Evolutionary conservation across 1,140 invertebrate genomes (phyloP), one percentile per base, ranked within the genome.

Genomic region (Mamestra configurata): DNA sequence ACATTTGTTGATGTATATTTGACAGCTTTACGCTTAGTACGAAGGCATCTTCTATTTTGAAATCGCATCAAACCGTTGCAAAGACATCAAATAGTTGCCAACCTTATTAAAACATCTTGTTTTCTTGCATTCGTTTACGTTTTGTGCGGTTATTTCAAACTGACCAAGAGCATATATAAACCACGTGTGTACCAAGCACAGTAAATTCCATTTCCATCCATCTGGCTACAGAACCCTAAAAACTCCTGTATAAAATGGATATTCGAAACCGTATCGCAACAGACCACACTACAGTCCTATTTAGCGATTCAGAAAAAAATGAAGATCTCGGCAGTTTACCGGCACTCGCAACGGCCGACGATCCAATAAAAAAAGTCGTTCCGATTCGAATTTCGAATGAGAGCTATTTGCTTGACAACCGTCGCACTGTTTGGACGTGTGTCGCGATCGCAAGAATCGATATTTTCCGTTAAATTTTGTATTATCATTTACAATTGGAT

Each of bases 341-440:
- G 68, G 53, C 68, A 49, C 46, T 24, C 46, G 46, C 49, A 4
- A 18, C 15, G 24, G 20, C 13, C 68, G 46, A n/a, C 68, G 46
- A 35, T 35, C 46, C 46, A 75, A 75, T 75, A 75, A 75, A 75
- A 75, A 75, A 75, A 31, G 53, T 59, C 37, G 18, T 24, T 27
- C 37, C 53, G 59, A 27, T 75, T 75, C 71, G 71, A 75, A 75
- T 75, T 75, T 75, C 51, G 71, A 75, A 75, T 27, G 13, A 18
- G 31, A 57, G 71, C 53, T 75, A 75, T 75, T 75, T 75, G 71
- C 71, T 59, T 59, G 71, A 59, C 71, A 75, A 57, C 71, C 71
- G 71, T 75, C 71, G 53, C 53, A 24, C 71, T 75, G 71, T 75
- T 75, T 75, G 71, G 53, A 75, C 71, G 71, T 75, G 71, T 75